phyloP scores from a whole-genome alignment of 2,888 invertebrate genomes.

The Epistrophe grossulariae region DNA sequence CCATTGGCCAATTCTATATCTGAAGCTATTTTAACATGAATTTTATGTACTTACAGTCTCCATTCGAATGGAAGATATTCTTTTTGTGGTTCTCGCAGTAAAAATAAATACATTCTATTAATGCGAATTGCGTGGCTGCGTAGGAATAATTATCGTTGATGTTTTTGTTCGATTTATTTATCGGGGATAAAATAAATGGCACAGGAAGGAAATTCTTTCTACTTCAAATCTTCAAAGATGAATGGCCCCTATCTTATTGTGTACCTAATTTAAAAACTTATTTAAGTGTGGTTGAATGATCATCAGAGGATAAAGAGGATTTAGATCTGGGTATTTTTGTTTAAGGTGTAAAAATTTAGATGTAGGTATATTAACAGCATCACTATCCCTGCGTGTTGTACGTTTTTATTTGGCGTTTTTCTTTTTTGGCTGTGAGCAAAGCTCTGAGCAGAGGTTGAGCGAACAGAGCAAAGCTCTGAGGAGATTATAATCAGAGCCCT shows the following conservation, averaged over 20 bases:
- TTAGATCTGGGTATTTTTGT: too few relatives aligned
- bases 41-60: slow-evolving; percentile 41
- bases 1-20: slow-evolving; percentile 41
- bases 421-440: too few relatives aligned
- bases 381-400: too few relatives aligned
- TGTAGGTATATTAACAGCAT: too few relatives aligned
- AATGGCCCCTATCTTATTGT: slow-evolving; percentile 24
- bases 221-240: slow-evolving; percentile 3
- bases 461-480: too few relatives aligned
- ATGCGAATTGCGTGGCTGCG: background rate
- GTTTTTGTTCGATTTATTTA: slow-evolving; percentile 35
- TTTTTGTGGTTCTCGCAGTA: background rate
- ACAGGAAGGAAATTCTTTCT: background rate
- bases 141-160: slow-evolving; percentile 13
- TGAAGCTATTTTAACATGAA: background rate
- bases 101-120: slow-evolving; percentile 50
- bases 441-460: too few relatives aligned
- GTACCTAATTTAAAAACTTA: background rate
- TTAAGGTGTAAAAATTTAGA: too few relatives aligned
- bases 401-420: too few relatives aligned
- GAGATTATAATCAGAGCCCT: too few relatives aligned
- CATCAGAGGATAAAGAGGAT: background rate
- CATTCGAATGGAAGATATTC: slow-evolving; percentile 27
- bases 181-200: background rate
- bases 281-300: background rate